phyloP scores from a whole-genome alignment of 2,113 vertebrate genomes.

The Rhea americana region DNA sequence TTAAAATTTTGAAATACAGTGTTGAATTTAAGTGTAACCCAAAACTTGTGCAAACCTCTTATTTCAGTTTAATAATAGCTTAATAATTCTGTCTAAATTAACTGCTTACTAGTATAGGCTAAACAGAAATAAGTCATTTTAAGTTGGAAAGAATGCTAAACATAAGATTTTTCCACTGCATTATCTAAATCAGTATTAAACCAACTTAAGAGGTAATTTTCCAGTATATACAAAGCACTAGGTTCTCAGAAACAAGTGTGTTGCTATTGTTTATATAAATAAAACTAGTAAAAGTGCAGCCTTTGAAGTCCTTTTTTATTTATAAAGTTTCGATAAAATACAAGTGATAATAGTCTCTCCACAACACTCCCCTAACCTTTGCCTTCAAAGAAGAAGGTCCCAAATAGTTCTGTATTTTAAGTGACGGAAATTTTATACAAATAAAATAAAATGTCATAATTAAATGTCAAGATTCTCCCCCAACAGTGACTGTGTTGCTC shows the following conservation, averaged over 20 bases:
- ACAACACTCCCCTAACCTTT: neutral
- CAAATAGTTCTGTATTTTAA: neutral
- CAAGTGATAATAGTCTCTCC: neutral
- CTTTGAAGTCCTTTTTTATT: neutral
- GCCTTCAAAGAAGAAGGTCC: neutral
- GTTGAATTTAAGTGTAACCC: no score
- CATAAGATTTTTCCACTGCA: neutral
- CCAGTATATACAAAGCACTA: neutral
- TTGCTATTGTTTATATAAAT: neutral
- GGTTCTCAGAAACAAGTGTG: neutral
- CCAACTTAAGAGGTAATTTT: neutral
- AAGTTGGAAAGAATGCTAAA: neutral
- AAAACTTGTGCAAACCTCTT: neutral
- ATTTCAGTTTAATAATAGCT: neutral
- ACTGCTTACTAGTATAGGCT: neutral
- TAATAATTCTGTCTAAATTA: neutral
- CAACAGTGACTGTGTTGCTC: neutral
- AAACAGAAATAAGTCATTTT: neutral
- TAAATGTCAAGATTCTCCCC: neutral
- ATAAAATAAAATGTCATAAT: neutral
- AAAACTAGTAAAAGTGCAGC: neutral
- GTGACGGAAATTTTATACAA: neutral
- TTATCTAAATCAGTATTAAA: neutral
- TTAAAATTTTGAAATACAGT: no score
- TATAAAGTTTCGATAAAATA: neutral